Evolutionary conservation across 2,888 invertebrate species (phyloP), one percentile per base, ranked within the genome.

Genomic region (Mamestra brassicae): DNA sequence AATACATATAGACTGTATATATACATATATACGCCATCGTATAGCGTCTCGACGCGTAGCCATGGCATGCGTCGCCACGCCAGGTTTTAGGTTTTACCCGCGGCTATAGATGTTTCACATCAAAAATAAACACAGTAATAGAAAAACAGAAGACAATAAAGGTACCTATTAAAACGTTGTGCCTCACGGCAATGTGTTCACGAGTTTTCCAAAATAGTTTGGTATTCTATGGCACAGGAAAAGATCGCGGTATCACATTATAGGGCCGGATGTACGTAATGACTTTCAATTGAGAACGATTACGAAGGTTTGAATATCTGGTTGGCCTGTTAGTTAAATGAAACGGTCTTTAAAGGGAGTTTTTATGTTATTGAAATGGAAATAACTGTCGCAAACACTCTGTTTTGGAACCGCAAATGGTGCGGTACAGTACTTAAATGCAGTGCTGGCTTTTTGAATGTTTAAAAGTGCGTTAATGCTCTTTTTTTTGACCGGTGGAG

Each of bases 331-430:
- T 54, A 61, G n/a, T 75, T 72, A 79, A 83, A 79, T 72, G 0
- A 73, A 74, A 66, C 38, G 69, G 10, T 45, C 50, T 79, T 74
- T 71, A 36, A 61, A 60, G 34, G 17, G 58, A 63, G 47, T 55
- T 74, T 85, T 80, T 69, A 55, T 74, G 67, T 76, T 66, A 83
- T 83, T 64, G 71, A 61, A 57, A 80, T 62, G 72, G 52, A 62
- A 63, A 74, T 74, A 85, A 62, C 63, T 47, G 69, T 50, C 60
- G 61, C 42, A 47, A 45, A 52, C 77, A 74, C 36, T 77, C 36
- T 47, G 6, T 65, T 73, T 70, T 38, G 64, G 42, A 55, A 34
- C 42, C 47, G 38, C 57, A 65, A 76, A 72, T 78, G 11, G 47
- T 45, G 38, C 10, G 54, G 34, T 4, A 11, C 5, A 47, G 64